phyloP scores from a whole-genome alignment of 1,140 invertebrate species.

The Arion vulgaris region DNA sequence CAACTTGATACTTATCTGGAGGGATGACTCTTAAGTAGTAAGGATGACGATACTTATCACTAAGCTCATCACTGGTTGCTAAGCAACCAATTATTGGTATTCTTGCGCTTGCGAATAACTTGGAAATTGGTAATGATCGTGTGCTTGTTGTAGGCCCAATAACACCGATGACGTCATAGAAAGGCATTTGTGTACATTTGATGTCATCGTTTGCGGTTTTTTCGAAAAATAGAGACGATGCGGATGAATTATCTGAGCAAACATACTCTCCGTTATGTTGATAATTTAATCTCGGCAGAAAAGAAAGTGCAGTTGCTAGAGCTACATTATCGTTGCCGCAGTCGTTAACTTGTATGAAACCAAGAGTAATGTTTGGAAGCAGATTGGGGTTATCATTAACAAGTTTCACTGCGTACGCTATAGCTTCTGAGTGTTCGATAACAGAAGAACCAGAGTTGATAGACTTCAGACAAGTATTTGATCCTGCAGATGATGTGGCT shows the following conservation, averaged over 20 bases:
- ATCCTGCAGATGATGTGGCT: neutral
- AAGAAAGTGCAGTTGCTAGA: neutral
- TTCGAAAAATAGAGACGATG: neutral
- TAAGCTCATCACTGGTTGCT: conserved; percentile 45
- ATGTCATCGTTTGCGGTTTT: neutral
- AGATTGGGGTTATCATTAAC: neutral
- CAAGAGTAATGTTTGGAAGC: conserved; percentile 25
- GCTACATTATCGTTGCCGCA: neutral
- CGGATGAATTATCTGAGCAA: neutral
- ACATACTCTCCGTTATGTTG: too few relatives aligned
- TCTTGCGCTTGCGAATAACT: conserved; percentile 77
- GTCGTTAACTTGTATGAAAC: conserved; percentile 5
- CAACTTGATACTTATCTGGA: conserved; percentile 75
- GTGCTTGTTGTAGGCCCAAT: conserved; percentile 70
- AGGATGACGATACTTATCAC: conserved; percentile 44
- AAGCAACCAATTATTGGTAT: conserved; percentile 76
- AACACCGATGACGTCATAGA: conserved; percentile 50
- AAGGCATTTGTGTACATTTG: neutral
- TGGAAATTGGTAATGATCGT: conserved; percentile 79
- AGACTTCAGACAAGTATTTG: neutral
- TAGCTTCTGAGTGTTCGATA: neutral
- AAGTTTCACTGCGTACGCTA: neutral
- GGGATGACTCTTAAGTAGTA: conserved; percentile 55
- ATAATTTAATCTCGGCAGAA: neutral
- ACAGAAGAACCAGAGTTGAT: neutral